phyloP scores from a whole-genome alignment of 2,113 vertebrate species.

The Romanogobio albipinnatus region DNA sequence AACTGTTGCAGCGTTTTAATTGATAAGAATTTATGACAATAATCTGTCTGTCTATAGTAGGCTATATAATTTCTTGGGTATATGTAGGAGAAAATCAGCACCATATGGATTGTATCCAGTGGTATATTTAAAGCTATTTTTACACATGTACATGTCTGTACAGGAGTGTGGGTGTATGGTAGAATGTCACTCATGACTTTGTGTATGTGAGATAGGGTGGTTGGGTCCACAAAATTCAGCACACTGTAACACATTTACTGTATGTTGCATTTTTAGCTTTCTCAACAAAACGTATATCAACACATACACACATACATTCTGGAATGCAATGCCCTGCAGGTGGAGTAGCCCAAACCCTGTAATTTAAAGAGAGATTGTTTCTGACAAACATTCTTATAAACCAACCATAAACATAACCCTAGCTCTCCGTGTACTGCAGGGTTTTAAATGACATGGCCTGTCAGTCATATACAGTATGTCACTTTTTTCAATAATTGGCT shows the following conservation, averaged over 20 bases:
- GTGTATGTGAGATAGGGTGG: not conserved
- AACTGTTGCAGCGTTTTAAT: not conserved
- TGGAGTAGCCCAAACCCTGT: not conserved
- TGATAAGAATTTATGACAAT: not conserved
- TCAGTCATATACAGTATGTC: not conserved
- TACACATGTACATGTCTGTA: not conserved
- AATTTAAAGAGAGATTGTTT: not conserved
- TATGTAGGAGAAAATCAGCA: not conserved
- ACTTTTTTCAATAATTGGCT: not conserved
- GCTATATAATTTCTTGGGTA: not conserved
- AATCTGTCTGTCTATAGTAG: not conserved
- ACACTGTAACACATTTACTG: not conserved
- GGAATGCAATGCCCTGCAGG: not conserved
- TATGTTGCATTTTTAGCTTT: not conserved
- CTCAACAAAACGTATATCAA: not conserved
- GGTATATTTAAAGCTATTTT: constrained; percentile 15
- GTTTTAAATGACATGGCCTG: not conserved
- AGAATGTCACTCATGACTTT: not conserved
- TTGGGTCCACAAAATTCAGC: not conserved
- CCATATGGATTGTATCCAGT: not conserved
- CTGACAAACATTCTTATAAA: no score
- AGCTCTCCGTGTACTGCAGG: not conserved
- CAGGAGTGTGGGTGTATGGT: not conserved
- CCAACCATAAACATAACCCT: no score
- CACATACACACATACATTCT: not conserved